Percentiles rank a stretch among this genome's conserved stretches.
Evolutionary conservation across 2,797 vertebrate genomes (phyloP).

Genomic region (Cossypha dichroa): DNA sequence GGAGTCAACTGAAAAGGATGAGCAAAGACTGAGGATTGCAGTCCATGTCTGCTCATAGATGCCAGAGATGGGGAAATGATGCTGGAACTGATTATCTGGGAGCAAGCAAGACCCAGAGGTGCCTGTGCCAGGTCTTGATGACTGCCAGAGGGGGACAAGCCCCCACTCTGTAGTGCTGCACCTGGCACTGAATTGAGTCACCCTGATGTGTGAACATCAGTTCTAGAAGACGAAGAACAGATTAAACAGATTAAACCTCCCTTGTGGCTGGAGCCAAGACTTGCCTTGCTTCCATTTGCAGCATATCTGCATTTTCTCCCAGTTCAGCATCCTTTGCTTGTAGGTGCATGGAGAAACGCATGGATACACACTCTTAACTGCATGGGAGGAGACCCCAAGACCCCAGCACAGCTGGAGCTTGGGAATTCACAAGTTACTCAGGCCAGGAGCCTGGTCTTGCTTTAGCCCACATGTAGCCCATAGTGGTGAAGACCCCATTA

Average conservation of each 20-base stretch:
- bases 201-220: neutral
- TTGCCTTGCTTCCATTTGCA: neutral
- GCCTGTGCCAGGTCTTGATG: neutral
- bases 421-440: neutral
- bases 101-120: neutral
- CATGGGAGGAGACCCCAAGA: neutral
- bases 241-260: neutral
- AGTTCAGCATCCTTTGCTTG: neutral
- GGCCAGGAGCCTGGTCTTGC: neutral
- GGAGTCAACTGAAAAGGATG: neutral
- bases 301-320: neutral
- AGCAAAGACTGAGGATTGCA: neutral
- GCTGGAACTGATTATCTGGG: neutral
- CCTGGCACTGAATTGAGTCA: neutral
- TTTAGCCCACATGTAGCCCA: neutral
- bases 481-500: rapidly evolving
- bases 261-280: neutral
- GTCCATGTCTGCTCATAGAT: neutral
- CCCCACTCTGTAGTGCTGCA: neutral
- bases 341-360: neutral
- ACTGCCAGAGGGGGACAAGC: neutral
- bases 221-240: neutral
- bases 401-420: neutral
- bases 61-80: neutral
- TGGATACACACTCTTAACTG: neutral